These are phyloP conservation scores for Orchesella cincta DNA, from an alignment of 1,140 invertebrate genomes.

Conservation along the genomic window DNA sequence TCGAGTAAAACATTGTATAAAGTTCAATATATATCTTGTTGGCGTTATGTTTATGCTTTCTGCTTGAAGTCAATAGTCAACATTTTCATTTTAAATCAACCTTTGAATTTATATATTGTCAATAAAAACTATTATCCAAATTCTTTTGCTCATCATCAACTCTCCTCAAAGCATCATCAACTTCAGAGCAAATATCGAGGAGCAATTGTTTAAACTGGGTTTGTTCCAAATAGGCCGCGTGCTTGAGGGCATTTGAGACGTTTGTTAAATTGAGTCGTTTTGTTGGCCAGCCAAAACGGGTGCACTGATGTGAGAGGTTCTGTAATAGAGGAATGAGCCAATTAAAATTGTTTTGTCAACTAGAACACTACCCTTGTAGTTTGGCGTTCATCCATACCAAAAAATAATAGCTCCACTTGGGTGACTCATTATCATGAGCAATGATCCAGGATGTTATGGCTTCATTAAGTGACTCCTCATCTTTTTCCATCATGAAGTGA, in stretches of 20 bases:
- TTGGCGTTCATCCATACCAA: conserved; percentile 5
- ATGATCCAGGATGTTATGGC: conserved; percentile 41
- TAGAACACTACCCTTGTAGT: background rate
- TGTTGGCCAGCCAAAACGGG: conserved; percentile 29
- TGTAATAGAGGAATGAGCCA: background rate
- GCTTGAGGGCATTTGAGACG: conserved; percentile 34
- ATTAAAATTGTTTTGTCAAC: background rate
- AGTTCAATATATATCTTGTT: too few species aligned
- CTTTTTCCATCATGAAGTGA: conserved; percentile 28
- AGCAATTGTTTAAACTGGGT: conserved; percentile 36
- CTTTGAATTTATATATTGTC: too few species aligned
- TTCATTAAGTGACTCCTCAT: conserved; percentile 6
- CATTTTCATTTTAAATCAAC: too few species aligned
- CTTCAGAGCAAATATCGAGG: conserved; percentile 35
- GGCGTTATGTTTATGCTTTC: too few species aligned
- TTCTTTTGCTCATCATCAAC: background rate
- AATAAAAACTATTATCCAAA: too few species aligned
- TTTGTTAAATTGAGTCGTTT: conserved; percentile 28
- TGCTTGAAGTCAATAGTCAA: too few species aligned
- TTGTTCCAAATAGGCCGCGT: conserved; percentile 29
- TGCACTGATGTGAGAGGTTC: conserved; percentile 32
- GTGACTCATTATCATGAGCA: conserved; percentile 33
- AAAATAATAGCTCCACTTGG: conserved; percentile 32
- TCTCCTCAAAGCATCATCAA: conserved; percentile 26
- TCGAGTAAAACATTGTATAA: too few species aligned